Evolutionary conservation across 1,140 invertebrate genomes (phyloP).

Genomic region (Pollicipes pollicipes): DNA sequence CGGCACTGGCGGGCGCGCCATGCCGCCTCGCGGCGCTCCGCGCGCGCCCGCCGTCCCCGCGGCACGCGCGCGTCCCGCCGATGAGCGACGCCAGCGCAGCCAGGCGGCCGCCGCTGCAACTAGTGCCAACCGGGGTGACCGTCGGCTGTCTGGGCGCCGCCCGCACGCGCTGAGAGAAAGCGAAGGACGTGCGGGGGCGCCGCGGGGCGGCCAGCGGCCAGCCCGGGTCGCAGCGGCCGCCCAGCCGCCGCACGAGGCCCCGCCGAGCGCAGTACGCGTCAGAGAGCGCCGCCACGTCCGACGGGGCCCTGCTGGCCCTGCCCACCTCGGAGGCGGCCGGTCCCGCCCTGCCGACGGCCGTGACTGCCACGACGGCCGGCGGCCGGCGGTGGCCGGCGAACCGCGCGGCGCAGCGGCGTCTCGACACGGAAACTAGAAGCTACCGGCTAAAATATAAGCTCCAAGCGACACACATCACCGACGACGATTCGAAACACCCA

Average conservation of each 20-base stretch:
- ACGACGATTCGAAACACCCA: neutral
- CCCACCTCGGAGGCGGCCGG: no score
- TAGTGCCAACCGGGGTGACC: neutral
- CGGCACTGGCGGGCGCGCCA: neutral
- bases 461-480: neutral
- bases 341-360: no score
- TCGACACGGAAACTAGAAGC: neutral
- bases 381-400: no score
- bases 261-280: neutral
- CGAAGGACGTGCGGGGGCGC: neutral
- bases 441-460: neutral
- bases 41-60: neutral
- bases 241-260: no score
- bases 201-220: no score
- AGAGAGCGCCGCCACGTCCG: neutral
- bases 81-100: neutral
- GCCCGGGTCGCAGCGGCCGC: neutral
- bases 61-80: no score
- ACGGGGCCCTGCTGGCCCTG: neutral
- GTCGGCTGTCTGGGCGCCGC: neutral
- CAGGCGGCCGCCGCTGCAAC: neutral
- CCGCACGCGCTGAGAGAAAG: neutral
- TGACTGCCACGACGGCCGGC: no score
- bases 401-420: no score
- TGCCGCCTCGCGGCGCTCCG: neutral